These are phyloP conservation scores for Rousettus leschenaultii DNA, from an alignment of 2,113 vertebrate species.

Conservation along the genomic window DNA sequence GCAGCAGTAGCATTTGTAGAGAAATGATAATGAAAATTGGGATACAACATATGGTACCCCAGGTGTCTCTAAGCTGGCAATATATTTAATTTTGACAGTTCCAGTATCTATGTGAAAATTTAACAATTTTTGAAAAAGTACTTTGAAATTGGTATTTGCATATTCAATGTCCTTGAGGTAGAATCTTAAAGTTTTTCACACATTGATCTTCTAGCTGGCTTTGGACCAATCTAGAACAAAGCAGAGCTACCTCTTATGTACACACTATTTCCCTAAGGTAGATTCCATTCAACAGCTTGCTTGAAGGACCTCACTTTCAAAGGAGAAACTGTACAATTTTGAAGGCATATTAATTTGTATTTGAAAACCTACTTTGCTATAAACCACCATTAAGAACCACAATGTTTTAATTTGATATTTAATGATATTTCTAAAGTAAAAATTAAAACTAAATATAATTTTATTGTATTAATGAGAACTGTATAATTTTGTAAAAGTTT, in stretches of 20 bases:
- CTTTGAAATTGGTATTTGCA: constrained; percentile 21
- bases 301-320: neutral
- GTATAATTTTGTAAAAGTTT: neutral
- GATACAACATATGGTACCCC: neutral
- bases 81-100: constrained; percentile 47
- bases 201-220: constrained; percentile 56
- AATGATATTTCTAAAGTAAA: constrained; percentile 48
- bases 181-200: constrained; percentile 60
- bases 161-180: constrained; percentile 47
- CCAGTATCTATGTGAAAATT: constrained; percentile 58
- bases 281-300: constrained; percentile 11
- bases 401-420: constrained; percentile 44
- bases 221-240: constrained; percentile 75
- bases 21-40: neutral
- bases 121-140: constrained; percentile 25
- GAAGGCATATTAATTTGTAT: constrained; percentile 56
- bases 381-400: neutral
- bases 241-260: constrained; percentile 57
- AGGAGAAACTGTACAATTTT: neutral
- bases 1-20: neutral
- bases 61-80: constrained; percentile 59
- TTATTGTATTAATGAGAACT: neutral
- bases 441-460: neutral
- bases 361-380: constrained; percentile 53
- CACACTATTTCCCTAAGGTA: constrained; percentile 43